Evolutionary conservation across 35 echinoderm and acorn worm species (phyloP).

Genomic region (Heliocidaris tuberculata): DNA sequence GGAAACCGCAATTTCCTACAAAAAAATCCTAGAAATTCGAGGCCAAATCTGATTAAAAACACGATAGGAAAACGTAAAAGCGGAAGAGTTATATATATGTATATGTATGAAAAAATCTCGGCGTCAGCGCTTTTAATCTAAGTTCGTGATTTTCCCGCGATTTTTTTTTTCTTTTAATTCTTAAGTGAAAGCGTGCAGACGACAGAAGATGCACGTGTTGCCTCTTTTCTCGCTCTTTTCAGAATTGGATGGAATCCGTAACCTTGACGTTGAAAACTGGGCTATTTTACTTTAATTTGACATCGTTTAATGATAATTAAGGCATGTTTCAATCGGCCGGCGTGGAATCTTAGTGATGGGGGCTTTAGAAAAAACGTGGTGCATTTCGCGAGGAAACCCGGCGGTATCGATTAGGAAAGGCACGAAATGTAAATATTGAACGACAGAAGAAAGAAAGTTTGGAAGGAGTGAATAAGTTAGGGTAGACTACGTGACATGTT

Average conservation of each 20-base stretch:
- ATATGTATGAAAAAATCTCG: not conserved
- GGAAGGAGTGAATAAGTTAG: not conserved
- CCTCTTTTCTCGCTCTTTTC: not conserved
- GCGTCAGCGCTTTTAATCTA: not conserved
- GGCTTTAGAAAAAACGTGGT: slow-evolving; percentile 1
- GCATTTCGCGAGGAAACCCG: not conserved
- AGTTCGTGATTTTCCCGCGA: not conserved
- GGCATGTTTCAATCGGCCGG: not conserved
- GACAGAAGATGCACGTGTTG: not conserved
- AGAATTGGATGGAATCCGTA: not conserved
- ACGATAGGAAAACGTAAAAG: not conserved
- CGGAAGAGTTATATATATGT: not conserved
- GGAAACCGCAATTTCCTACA: slow-evolving; percentile 8
- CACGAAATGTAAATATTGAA: not conserved
- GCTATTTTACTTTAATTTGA: slow-evolving; percentile 19
- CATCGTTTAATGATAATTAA: slow-evolving; percentile 19
- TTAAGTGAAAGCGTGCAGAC: not conserved
- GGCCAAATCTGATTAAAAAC: slow-evolving; percentile 17
- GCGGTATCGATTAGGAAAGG: not conserved
- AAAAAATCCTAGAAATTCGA: slow-evolving; percentile 7
- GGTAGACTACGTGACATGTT: not conserved
- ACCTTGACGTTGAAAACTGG: slow-evolving; percentile 16
- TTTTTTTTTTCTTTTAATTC: not conserved
- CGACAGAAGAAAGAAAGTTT: not conserved
- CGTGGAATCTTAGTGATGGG: not conserved